Conservation (phyloP, 1,140 invertebrate genomes). For the Scaptomyza hsui region DNA sequence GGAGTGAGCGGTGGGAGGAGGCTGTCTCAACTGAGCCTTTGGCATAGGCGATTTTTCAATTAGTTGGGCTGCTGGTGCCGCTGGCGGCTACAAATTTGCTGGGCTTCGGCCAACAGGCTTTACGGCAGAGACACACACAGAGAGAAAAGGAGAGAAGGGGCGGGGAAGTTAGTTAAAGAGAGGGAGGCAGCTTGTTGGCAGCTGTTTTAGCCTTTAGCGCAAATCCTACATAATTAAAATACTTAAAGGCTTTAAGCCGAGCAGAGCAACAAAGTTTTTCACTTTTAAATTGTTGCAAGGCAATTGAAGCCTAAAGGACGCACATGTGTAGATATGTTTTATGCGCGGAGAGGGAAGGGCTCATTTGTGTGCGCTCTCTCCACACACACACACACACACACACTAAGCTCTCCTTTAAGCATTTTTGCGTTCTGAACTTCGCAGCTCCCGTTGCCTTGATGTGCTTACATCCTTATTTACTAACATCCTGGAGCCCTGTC, state of each 20-base stretch:
- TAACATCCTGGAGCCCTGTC: not conserved
- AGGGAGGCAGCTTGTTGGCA: conserved; percentile 8
- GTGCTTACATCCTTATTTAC: not conserved
- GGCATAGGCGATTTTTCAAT: conserved; percentile 79
- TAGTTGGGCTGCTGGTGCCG: conserved; percentile 46
- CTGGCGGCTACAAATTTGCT: conserved; percentile 63
- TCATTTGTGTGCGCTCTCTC: conserved; percentile 27
- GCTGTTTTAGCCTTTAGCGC: conserved; percentile 46
- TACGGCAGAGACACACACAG: not conserved
- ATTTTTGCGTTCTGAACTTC: conserved; percentile 52
- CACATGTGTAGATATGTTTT: conserved; percentile 78
- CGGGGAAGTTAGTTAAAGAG: not conserved
- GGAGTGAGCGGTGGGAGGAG: not conserved
- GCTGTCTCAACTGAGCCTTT: conserved; percentile 20
- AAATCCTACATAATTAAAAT: conserved; percentile 83
- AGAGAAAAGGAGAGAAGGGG: not conserved
- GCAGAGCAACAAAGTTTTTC: conserved; percentile 66
- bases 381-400: conserved; percentile 42
- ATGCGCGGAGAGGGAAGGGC: conserved; percentile 16
- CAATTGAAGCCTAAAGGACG: conserved; percentile 43
- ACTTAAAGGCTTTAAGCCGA: conserved; percentile 81
- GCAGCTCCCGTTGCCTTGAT: not conserved
- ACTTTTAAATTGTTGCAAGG: conserved; percentile 70
- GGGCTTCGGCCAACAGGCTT: conserved; percentile 52
- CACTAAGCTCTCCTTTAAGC: conserved; percentile 77